Evolutionary conservation across 1,140 invertebrate genomes (phyloP).

Genomic region (Subanguina moxae): DNA sequence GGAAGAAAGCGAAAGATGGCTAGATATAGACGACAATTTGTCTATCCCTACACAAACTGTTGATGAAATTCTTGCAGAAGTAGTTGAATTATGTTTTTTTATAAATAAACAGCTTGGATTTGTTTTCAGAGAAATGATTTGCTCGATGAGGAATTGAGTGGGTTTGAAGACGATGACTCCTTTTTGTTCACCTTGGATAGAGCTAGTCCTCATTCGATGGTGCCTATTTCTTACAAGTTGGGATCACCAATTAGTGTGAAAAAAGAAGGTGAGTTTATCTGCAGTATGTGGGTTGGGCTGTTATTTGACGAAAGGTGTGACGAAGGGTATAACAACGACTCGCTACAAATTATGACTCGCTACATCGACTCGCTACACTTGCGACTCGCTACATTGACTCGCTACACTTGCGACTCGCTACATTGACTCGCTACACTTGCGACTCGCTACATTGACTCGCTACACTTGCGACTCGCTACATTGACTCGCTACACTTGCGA

Average conservation of each 20-base stretch:
- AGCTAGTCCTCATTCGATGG: constrained; percentile 1
- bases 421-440: too few relatives aligned
- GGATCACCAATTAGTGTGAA: constrained; percentile 27
- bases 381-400: too few relatives aligned
- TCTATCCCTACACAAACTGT: constrained; percentile 41
- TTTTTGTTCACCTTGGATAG: constrained; percentile 9
- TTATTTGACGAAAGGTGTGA: too few relatives aligned
- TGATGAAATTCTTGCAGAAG: constrained; percentile 37
- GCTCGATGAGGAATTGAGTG: constrained; percentile 30
- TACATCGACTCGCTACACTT: too few relatives aligned
- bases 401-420: too few relatives aligned
- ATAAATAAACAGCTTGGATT: not conserved
- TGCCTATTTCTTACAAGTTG: constrained; percentile 30
- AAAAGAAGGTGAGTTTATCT: constrained; percentile 22
- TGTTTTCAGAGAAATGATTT: constrained; percentile 21
- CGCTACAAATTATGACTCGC: too few relatives aligned
- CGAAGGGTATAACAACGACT: too few relatives aligned
- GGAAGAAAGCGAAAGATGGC: constrained; percentile 30
- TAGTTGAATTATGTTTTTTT: not conserved
- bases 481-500: too few relatives aligned
- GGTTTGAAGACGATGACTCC: constrained; percentile 31
- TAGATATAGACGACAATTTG: constrained; percentile 36
- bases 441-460: too few relatives aligned
- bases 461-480: too few relatives aligned
- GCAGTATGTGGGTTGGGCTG: not conserved